Evolutionary conservation across 1,140 invertebrate species (phyloP).

Genomic region (Propsilocerus akamusi): DNA sequence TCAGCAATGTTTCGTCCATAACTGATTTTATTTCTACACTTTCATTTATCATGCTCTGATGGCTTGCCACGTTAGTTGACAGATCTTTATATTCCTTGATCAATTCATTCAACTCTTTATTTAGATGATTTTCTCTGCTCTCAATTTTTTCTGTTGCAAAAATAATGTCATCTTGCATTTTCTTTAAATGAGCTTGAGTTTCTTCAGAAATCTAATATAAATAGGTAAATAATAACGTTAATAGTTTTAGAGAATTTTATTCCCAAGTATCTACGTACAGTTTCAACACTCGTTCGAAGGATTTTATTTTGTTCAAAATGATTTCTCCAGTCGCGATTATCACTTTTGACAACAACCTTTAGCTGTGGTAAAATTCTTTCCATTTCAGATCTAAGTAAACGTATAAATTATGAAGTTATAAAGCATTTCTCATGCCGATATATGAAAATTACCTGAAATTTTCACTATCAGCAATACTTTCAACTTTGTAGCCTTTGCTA

Average conservation of each 20-base stretch:
- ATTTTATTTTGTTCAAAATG: slow-evolving; percentile 77
- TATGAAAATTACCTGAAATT: slow-evolving; percentile 14
- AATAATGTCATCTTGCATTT: slow-evolving; percentile 54
- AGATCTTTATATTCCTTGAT: slow-evolving; percentile 48
- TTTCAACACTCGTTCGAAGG: slow-evolving; percentile 40
- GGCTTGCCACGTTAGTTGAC: slow-evolving; percentile 21
- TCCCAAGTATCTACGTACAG: slow-evolving; percentile 11
- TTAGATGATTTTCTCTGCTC: slow-evolving; percentile 70
- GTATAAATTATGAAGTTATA: too few relatives aligned
- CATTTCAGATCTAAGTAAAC: slow-evolving; percentile 45
- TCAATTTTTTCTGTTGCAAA: slow-evolving; percentile 64
- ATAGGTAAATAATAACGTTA: not conserved
- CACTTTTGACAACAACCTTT: slow-evolving; percentile 65
- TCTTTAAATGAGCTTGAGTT: slow-evolving; percentile 52
- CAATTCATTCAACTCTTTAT: slow-evolving; percentile 57
- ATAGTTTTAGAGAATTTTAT: not conserved
- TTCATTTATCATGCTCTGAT: slow-evolving; percentile 16
- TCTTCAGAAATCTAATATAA: slow-evolving; percentile 34
- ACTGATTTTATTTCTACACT: slow-evolving; percentile 14
- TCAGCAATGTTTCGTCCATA: slow-evolving; percentile 42
- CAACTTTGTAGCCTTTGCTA: slow-evolving; percentile 15
- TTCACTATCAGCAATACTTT: slow-evolving; percentile 20
- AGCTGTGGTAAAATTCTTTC: slow-evolving; percentile 72
- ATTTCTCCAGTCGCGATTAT: slow-evolving; percentile 66
- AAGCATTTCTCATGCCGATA: slow-evolving; percentile 6